Conservation (phyloP, 2,888 invertebrate genomes). For the Lithophane socia region DNA sequence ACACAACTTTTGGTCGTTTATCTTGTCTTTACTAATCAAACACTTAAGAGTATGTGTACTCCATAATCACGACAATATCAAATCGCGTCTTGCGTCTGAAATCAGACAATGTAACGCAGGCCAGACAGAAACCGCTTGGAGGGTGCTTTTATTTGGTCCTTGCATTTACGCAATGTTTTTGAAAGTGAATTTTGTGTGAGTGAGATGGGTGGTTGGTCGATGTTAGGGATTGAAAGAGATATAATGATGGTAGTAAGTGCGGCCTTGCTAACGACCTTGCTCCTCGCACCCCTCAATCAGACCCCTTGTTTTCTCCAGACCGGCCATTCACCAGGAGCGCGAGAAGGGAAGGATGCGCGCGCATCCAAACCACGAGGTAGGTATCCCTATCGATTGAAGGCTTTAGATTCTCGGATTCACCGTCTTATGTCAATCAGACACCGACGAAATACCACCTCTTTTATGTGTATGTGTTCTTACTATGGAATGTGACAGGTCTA, state of each 20-base stretch:
- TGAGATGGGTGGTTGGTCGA: conserved; percentile 64
- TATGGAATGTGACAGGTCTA: not conserved
- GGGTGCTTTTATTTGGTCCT: conserved; percentile 80
- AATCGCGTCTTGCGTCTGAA: conserved; percentile 50
- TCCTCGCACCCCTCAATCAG: conserved; percentile 77
- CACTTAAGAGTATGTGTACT: conserved; percentile 22
- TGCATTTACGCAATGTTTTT: conserved; percentile 81
- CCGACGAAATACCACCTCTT: conserved; percentile 26
- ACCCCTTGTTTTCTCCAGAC: conserved; percentile 79
- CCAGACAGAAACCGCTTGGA: conserved; percentile 75
- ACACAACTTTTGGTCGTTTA: conserved; percentile 31
- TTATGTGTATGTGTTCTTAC: conserved; percentile 23
- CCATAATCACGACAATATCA: conserved; percentile 56
- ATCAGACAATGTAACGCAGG: conserved; percentile 69
- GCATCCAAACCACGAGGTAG: conserved; percentile 80
- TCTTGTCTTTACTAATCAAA: conserved; percentile 30
- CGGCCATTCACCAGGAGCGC: conserved; percentile 86
- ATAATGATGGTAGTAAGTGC: conserved; percentile 81
- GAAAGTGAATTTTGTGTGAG: conserved; percentile 82
- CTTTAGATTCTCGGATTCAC: conserved; percentile 74
- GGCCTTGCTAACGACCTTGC: conserved; percentile 87
- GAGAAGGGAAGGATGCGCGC: conserved; percentile 84
- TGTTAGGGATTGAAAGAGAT: conserved; percentile 75
- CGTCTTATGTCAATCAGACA: conserved; percentile 73
- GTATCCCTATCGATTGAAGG: conserved; percentile 83